These are phyloP conservation scores for Sminthurides aquaticus DNA, from an alignment of 2,888 invertebrate genomes.

Conservation along the genomic window DNA sequence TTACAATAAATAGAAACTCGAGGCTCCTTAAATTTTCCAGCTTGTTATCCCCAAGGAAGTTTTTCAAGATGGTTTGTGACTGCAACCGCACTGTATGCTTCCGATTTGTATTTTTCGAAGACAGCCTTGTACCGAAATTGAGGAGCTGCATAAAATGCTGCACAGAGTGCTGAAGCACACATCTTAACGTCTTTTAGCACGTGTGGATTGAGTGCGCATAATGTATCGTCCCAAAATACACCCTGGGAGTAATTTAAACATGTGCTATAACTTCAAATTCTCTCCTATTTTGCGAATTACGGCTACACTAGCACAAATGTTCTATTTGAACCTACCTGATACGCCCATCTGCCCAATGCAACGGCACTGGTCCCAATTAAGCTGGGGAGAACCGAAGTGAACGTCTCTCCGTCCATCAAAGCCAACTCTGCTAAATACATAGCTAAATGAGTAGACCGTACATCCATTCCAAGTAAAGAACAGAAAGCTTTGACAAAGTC, in stretches of 20 bases:
- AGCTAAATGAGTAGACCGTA: conserved; percentile 59
- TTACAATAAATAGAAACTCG: too few relatives aligned
- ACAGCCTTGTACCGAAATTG: conserved; percentile 72
- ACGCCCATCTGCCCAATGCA: conserved; percentile 68
- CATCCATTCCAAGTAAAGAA: conserved; percentile 58
- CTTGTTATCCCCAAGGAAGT: conserved; percentile 21
- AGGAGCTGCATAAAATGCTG: conserved; percentile 62
- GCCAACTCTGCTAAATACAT: conserved; percentile 54
- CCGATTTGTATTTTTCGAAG: conserved; percentile 72
- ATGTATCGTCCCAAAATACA: conserved; percentile 28
- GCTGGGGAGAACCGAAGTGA: conserved; percentile 72
- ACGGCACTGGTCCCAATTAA: conserved; percentile 71
- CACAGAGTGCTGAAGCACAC: conserved; percentile 61
- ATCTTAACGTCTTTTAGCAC: conserved; percentile 57
- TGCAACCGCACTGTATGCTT: conserved; percentile 45
- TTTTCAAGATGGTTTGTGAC: conserved; percentile 15
- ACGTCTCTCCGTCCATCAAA: conserved; percentile 78
- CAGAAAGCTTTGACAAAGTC: conserved; percentile 76
- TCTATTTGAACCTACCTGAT: conserved; percentile 49
- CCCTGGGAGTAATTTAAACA: too few relatives aligned
- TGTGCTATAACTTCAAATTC: too few relatives aligned
- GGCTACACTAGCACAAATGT: too few relatives aligned
- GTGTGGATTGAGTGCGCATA: conserved; percentile 59
- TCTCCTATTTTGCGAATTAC: not conserved
- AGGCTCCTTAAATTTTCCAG: too few relatives aligned